These are phyloP conservation scores for Cairina moschata DNA, from an alignment of 2,113 vertebrate species.

Conservation along the genomic window DNA sequence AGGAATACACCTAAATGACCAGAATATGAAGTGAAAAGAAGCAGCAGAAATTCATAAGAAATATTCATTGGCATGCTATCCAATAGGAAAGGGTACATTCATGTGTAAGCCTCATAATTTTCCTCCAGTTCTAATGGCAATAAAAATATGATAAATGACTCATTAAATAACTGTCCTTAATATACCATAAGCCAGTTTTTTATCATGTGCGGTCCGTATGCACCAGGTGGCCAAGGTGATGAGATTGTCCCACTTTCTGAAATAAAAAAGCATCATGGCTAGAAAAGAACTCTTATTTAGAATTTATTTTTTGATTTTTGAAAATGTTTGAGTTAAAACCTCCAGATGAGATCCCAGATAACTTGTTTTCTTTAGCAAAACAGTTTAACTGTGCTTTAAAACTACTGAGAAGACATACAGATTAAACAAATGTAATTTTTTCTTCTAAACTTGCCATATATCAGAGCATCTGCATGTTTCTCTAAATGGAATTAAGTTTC, in stretches of 20 bases:
- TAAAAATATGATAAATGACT: neutral
- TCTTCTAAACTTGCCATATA: neutral
- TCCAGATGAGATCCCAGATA: neutral
- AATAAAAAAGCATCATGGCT: neutral
- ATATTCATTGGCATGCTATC: neutral
- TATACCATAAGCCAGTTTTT: neutral
- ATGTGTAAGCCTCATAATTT: neutral
- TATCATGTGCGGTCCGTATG: neutral
- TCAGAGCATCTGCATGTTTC: neutral
- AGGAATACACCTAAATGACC: fast-evolving
- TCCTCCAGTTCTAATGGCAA: neutral
- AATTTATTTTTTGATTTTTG: conserved; percentile 13
- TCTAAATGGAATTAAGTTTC: conserved; percentile 19
- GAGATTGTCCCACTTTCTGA: neutral
- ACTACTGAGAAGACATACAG: conserved; percentile 39
- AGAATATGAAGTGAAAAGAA: neutral
- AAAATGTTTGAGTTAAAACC: conserved; percentile 8
- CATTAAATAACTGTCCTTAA: neutral
- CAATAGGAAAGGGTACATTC: neutral
- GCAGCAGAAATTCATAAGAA: neutral
- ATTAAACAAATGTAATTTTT: conserved; percentile 50
- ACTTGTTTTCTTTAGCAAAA: conserved; percentile 48
- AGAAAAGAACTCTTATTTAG: neutral
- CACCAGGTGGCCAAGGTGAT: neutral
- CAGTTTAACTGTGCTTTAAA: conserved; percentile 33